These are phyloP conservation scores for Argyrosomus regius DNA, from an alignment of 2,797 vertebrate species.

Conservation along the genomic window DNA sequence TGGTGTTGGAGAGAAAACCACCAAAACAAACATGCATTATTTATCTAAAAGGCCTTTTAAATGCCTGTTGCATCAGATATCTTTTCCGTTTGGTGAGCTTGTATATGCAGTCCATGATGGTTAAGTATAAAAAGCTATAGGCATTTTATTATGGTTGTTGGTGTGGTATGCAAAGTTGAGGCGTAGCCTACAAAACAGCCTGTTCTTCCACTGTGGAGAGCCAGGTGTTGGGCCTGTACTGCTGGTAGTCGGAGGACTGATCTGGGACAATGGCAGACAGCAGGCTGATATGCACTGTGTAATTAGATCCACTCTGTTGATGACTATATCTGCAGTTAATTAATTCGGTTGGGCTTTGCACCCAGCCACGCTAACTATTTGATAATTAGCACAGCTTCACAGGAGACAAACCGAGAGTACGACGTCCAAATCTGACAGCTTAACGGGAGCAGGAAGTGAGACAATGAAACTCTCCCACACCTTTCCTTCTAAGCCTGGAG, in stretches of 20 bases:
- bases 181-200: slow-evolving; percentile 16
- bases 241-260: slow-evolving; percentile 41
- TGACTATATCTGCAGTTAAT: slow-evolving; percentile 53
- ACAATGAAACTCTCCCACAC: slow-evolving; percentile 35
- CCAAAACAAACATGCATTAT: slow-evolving; percentile 37
- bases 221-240: slow-evolving; percentile 67
- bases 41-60: slow-evolving; percentile 6
- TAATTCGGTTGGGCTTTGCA: slow-evolving; percentile 44
- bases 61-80: slow-evolving; percentile 1
- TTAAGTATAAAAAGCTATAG: slow-evolving; percentile 1
- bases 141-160: slow-evolving; percentile 6
- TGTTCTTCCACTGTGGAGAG: slow-evolving; percentile 38
- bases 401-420: slow-evolving; percentile 19
- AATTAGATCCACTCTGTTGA: slow-evolving; percentile 67
- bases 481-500: slow-evolving; percentile 22
- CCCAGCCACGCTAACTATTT: slow-evolving; percentile 10
- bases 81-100: slow-evolving; percentile 8
- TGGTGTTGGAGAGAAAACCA: slow-evolving; percentile 6
- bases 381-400: not conserved
- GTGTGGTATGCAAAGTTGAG: slow-evolving; percentile 23
- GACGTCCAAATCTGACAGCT: slow-evolving; percentile 30
- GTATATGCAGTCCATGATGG: not conserved
- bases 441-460: slow-evolving; percentile 19
- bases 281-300: slow-evolving; percentile 62
- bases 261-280: slow-evolving; percentile 71